These are phyloP conservation scores for Nephila pilipes DNA, from an alignment of 1,140 invertebrate species.

Conservation along the genomic window DNA sequence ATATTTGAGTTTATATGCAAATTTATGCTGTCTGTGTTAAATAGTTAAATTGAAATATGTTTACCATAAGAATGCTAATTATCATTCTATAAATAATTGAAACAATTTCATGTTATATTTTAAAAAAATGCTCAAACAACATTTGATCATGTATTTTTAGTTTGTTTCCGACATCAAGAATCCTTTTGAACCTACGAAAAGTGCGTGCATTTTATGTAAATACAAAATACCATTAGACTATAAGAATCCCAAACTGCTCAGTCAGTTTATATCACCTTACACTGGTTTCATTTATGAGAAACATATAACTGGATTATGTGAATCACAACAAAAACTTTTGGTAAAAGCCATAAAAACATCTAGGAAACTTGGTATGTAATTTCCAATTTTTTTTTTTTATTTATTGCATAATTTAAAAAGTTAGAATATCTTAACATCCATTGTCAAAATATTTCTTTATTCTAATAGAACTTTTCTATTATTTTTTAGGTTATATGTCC, in stretches of 20 bases:
- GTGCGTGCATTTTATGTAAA: conserved; percentile 50
- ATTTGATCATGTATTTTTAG: neutral
- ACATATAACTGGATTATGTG: conserved; percentile 94
- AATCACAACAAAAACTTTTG: conserved; percentile 87
- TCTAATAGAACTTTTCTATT: conserved; percentile 69
- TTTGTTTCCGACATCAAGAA: conserved; percentile 49
- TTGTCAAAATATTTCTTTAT: neutral
- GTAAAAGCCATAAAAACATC: conserved; percentile 88
- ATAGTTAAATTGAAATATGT: no score
- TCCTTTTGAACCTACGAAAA: conserved; percentile 9
- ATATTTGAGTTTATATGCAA: no score
- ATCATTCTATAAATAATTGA: neutral
- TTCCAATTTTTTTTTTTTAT: neutral
- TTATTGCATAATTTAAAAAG: neutral
- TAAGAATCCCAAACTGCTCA: conserved; percentile 92
- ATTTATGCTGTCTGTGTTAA: no score
- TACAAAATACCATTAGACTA: conserved; percentile 62
- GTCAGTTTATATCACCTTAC: conserved; percentile 96
- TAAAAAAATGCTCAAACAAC: neutral
- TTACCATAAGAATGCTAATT: neutral
- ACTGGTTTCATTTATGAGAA: conserved; percentile 94
- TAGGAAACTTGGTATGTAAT: conserved; percentile 80
- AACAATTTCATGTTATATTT: neutral
- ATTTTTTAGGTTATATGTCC: conserved; percentile 86
- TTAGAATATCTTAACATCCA: neutral